phyloP scores from a whole-genome alignment of 2,888 invertebrate genomes.

The Latheticus oryzae region DNA sequence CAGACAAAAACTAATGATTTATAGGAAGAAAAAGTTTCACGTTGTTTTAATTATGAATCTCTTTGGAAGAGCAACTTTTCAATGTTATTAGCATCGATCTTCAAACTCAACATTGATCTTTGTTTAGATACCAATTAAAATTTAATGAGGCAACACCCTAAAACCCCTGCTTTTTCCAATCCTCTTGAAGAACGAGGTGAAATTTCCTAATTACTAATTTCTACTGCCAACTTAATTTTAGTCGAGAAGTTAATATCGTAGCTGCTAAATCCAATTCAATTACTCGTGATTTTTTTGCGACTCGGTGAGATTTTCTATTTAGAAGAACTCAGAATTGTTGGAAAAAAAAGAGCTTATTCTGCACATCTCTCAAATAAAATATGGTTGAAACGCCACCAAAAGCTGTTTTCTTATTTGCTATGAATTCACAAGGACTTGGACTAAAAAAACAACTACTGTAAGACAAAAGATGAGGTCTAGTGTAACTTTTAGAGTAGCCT shows the following conservation, averaged over 20 bases:
- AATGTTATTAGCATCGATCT: constrained; percentile 4
- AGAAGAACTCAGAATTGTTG: no score
- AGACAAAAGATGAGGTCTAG: constrained; percentile 4
- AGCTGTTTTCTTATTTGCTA: constrained; percentile 1
- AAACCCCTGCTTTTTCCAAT: background rate
- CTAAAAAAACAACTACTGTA: constrained; percentile 5
- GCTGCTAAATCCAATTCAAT: background rate
- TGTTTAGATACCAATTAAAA: background rate
- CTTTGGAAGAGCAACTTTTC: no score
- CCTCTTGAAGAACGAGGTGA: background rate
- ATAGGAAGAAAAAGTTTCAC: no score
- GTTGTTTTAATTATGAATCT: no score
- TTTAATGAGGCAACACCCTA: constrained; percentile 3
- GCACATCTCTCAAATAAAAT: background rate
- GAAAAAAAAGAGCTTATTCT: no score
- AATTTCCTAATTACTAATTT: constrained; percentile 8
- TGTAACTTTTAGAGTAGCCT: constrained; percentile 17
- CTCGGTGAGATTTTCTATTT: constrained; percentile 5
- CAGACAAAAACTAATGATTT: no score
- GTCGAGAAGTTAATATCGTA: constrained; percentile 3
- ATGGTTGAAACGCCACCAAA: constrained; percentile 1
- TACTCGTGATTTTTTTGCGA: constrained; percentile 1
- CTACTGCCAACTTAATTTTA: constrained; percentile 3
- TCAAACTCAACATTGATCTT: no score
- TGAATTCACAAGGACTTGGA: background rate